Evolutionary conservation across 2,113 vertebrate genomes (phyloP).

Genomic region (Callithrix jacchus): DNA sequence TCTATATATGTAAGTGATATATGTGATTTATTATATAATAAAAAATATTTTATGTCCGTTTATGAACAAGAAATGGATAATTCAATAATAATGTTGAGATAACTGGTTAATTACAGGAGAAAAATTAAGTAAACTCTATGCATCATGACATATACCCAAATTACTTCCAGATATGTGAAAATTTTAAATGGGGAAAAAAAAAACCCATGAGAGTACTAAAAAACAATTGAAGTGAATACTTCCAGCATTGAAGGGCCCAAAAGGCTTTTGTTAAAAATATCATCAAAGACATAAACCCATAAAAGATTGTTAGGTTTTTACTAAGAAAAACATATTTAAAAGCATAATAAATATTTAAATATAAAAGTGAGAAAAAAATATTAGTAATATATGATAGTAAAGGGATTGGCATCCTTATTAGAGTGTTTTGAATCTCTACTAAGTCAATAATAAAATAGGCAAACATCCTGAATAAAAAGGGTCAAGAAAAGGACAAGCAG

Average conservation of each 20-base stretch:
- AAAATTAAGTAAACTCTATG: not conserved
- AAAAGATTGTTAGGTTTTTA: constrained; percentile 11
- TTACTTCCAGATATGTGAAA: constrained; percentile 22
- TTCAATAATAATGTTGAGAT: not conserved
- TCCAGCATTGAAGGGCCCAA: not conserved
- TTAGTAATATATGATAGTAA: not conserved
- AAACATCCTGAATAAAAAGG: constrained; percentile 38
- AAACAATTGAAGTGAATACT: not conserved
- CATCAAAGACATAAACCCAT: not conserved
- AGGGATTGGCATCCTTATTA: not conserved
- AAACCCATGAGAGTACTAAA: not conserved
- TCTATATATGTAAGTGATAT: not conserved
- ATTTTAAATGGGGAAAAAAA: not conserved
- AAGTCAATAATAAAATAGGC: not conserved
- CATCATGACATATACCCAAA: not conserved
- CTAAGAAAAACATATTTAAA: constrained; percentile 12
- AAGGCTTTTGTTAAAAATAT: constrained; percentile 40
- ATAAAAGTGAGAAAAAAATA: not conserved
- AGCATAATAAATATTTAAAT: constrained; percentile 29
- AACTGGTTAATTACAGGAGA: not conserved
- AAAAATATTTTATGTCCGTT: constrained; percentile 10
- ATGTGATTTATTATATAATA: not conserved
- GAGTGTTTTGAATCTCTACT: constrained; percentile 10
- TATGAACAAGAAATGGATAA: not conserved
- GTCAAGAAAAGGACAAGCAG: constrained; percentile 20